Conservation (phyloP, 2,888 invertebrate genomes). For the Corythucha ciliata region DNA sequence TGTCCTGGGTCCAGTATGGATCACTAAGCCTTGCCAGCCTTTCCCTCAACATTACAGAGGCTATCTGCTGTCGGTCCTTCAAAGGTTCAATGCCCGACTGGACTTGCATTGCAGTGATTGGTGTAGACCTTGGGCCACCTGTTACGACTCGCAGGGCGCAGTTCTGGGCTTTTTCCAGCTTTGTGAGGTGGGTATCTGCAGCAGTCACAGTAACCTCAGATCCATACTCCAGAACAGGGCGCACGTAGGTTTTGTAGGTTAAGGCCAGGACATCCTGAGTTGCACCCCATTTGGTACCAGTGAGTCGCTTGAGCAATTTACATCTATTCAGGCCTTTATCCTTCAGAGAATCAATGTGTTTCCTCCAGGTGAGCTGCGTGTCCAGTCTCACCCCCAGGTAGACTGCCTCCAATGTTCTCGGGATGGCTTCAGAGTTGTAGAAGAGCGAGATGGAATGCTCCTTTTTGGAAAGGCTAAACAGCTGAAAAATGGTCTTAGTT, state of each 20-base stretch:
- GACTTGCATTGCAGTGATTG: conserved; percentile 6
- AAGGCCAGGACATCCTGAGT: conserved; percentile 8
- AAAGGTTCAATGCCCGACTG: conserved; percentile 7
- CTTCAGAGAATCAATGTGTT: conserved; percentile 7
- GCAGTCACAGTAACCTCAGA: conserved; percentile 6
- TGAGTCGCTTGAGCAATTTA: conserved; percentile 9
- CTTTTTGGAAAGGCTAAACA: conserved; percentile 8
- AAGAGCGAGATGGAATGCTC: conserved; percentile 9
- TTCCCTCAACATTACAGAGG: conserved; percentile 2
- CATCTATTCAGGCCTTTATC: conserved; percentile 8
- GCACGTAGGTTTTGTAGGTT: conserved; percentile 6
- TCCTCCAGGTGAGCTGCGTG: conserved; percentile 9
- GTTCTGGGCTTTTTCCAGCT: conserved; percentile 4
- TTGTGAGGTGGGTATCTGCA: conserved; percentile 1
- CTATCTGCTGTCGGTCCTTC: conserved; percentile 1
- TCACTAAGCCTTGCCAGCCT: background rate
- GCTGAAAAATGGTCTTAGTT: conserved; percentile 5
- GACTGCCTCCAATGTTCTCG: background rate
- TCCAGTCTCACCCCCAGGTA: conserved; percentile 6
- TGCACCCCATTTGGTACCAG: conserved; percentile 9
- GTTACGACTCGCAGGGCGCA: conserved; percentile 3
- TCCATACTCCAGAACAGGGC: conserved; percentile 5
- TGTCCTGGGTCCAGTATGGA: too few species aligned
- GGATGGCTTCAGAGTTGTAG: conserved; percentile 2
- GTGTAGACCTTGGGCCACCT: conserved; percentile 7